These are phyloP conservation scores for Euphydryas editha DNA, from an alignment of 2,888 invertebrate genomes.

Conservation along the genomic window DNA sequence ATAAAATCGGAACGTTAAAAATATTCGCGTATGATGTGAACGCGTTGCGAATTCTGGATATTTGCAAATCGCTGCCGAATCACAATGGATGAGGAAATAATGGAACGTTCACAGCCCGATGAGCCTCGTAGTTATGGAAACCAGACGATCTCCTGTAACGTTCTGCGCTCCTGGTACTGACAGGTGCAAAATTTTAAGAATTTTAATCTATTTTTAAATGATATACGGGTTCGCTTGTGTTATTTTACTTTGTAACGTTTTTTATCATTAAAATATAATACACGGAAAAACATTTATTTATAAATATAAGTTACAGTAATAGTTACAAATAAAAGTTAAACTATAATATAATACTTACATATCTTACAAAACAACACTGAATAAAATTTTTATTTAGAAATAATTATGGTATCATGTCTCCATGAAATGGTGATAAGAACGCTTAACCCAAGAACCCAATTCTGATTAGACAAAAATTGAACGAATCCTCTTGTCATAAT, in stretches of 20 bases:
- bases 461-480: too few relatives aligned
- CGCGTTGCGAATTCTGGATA: slow-evolving; percentile 35
- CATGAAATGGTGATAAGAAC: too few relatives aligned
- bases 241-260: background rate
- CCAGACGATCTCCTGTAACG: slow-evolving; percentile 44
- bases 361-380: too few relatives aligned
- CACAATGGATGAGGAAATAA: slow-evolving; percentile 50
- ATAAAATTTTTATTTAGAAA: too few relatives aligned
- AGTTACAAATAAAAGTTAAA: too few relatives aligned
- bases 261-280: background rate
- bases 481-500: too few relatives aligned
- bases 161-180: slow-evolving; percentile 43
- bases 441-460: too few relatives aligned
- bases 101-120: slow-evolving; percentile 50
- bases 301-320: too few relatives aligned
- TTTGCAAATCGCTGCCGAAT: slow-evolving; percentile 44
- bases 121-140: slow-evolving; percentile 48
- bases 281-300: too few relatives aligned
- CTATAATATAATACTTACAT: too few relatives aligned
- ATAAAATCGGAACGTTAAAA: slow-evolving; percentile 43
- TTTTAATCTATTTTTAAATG: slow-evolving; percentile 24
- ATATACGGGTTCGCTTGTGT: slow-evolving; percentile 40
- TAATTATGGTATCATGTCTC: too few relatives aligned
- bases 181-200: slow-evolving; percentile 16
- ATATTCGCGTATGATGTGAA: slow-evolving; percentile 44